Evolutionary conservation across 2,113 vertebrate species (phyloP).

Genomic region (Nothoprocta perdicaria): DNA sequence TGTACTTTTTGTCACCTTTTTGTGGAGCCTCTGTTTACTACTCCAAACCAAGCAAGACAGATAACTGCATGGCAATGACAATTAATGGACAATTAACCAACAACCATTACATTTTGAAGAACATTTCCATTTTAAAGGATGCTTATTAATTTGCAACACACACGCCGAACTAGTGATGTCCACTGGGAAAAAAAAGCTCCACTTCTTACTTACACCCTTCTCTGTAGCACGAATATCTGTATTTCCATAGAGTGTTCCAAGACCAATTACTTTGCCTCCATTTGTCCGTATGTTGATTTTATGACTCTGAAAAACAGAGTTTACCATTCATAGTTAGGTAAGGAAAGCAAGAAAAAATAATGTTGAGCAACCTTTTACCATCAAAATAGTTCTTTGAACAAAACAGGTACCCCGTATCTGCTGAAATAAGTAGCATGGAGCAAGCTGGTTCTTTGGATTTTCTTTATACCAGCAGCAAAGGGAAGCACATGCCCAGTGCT

Average conservation of each 20-base stretch:
- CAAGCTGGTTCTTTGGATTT: background rate
- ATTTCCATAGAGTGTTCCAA: slow-evolving; percentile 90
- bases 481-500: background rate
- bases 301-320: slow-evolving; percentile 80
- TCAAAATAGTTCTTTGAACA: background rate
- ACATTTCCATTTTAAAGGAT: background rate
- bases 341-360: background rate
- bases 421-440: background rate
- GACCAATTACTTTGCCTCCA: slow-evolving; percentile 87
- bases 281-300: slow-evolving; percentile 83
- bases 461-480: background rate
- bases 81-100: background rate
- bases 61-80: background rate
- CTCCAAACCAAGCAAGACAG: background rate
- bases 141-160: background rate
- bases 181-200: background rate
- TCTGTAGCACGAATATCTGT: slow-evolving; percentile 84
- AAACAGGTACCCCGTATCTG: background rate
- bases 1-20: background rate
- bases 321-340: background rate
- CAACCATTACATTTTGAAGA: background rate
- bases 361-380: background rate
- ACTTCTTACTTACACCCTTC: slow-evolving; percentile 82
- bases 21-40: background rate
- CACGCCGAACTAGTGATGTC: background rate